Conservation (phyloP, 2,113 vertebrate genomes). For the Cyphomyrus plagiostoma region DNA sequence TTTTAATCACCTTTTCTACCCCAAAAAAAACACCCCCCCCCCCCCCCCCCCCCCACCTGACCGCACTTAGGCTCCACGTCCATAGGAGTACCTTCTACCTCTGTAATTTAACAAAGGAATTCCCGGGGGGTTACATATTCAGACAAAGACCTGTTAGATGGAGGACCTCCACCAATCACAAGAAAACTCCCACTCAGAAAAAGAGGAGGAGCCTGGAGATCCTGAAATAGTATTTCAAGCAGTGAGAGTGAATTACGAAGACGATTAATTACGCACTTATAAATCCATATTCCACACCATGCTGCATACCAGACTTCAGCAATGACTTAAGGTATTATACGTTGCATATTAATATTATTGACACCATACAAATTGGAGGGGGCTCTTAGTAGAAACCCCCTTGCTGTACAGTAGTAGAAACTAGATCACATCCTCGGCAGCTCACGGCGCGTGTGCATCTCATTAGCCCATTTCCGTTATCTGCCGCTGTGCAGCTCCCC, state of each 20-base stretch:
- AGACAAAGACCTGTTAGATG: not conserved
- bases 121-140: not conserved
- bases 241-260: not conserved
- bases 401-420: not conserved
- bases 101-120: not conserved
- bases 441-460: constrained; percentile 24
- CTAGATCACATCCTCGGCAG: not conserved
- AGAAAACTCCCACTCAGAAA: not conserved
- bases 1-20: too few species aligned
- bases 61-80: not conserved
- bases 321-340: not conserved
- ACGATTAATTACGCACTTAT: not conserved
- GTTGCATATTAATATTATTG: not conserved
- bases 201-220: not conserved
- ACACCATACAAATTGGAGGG: not conserved
- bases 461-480: constrained; percentile 39
- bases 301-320: not conserved
- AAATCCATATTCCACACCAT: not conserved
- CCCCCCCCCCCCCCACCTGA: not conserved
- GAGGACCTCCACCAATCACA: not conserved
- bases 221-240: not conserved
- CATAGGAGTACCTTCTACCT: not conserved
- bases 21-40: too few species aligned
- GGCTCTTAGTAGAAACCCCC: not conserved
- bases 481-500: constrained; percentile 1